Evolutionary conservation across 2,888 invertebrate species (phyloP).

Genomic region (Coremacera marginata): DNA sequence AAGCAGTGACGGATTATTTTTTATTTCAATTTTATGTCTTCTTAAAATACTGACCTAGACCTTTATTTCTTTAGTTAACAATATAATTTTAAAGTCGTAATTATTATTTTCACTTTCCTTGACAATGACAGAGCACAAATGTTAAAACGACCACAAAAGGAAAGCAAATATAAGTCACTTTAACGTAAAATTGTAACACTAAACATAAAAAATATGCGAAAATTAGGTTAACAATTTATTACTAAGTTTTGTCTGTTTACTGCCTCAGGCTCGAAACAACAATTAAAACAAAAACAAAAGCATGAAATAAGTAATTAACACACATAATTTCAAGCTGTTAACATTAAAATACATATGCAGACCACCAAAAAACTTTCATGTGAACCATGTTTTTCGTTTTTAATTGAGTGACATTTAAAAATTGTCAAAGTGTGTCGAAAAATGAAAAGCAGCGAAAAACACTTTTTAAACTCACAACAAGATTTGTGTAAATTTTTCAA

Average conservation of each 20-base stretch:
- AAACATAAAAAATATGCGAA: neutral
- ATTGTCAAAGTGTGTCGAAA: slow-evolving; percentile 7
- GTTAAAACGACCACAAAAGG: neutral
- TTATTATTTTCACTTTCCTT: neutral
- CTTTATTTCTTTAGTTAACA: neutral
- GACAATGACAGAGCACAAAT: neutral
- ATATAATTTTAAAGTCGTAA: neutral
- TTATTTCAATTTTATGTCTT: too few relatives aligned
- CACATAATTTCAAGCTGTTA: neutral
- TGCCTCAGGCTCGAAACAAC: neutral
- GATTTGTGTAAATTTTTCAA: neutral
- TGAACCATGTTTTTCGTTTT: slow-evolving; percentile 4
- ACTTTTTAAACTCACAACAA: neutral
- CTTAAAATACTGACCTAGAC: neutral
- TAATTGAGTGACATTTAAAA: slow-evolving; percentile 30
- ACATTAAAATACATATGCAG: neutral
- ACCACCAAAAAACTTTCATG: neutral
- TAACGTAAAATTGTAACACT: neutral
- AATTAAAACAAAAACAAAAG: neutral
- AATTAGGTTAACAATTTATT: neutral
- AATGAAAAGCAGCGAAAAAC: neutral
- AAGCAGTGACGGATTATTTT: too few relatives aligned
- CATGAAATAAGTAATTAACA: neutral
- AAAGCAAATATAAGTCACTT: too few relatives aligned
- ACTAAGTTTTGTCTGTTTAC: neutral